phyloP scores from a whole-genome alignment of 2,113 vertebrate genomes.

The Meriones unguiculatus region DNA sequence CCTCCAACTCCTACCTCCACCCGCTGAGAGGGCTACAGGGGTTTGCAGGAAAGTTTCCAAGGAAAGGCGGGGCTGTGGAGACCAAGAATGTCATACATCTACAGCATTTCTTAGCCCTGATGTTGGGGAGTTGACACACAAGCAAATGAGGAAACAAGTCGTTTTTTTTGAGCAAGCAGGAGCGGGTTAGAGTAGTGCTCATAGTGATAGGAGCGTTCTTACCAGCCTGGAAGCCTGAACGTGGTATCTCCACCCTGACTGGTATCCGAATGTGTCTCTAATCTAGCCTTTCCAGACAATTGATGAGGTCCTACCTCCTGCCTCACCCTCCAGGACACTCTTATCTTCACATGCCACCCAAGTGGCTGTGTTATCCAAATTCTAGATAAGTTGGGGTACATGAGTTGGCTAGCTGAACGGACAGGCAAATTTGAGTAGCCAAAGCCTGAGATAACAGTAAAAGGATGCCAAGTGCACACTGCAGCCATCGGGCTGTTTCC shows the following conservation, averaged over 20 bases:
- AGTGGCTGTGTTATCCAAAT: not conserved
- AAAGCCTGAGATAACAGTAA: not conserved
- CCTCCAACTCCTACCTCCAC: not conserved
- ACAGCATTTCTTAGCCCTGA: not conserved
- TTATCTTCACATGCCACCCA: not conserved
- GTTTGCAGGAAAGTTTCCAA: not conserved
- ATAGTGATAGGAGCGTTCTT: not conserved
- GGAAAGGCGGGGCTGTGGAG: not conserved
- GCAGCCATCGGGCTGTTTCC: not conserved
- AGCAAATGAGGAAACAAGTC: not conserved
- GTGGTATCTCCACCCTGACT: not conserved
- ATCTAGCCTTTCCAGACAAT: not conserved
- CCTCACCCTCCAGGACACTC: not conserved
- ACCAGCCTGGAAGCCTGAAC: not conserved
- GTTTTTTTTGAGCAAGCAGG: not conserved
- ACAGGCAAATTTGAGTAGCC: constrained; percentile 1
- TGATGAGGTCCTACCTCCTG: not conserved
- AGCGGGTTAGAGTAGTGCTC: not conserved
- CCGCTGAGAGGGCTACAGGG: not conserved
- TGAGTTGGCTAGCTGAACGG: not conserved
- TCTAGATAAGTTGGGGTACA: not conserved
- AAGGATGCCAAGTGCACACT: not conserved
- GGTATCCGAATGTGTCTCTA: not conserved
- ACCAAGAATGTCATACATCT: not conserved
- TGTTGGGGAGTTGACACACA: not conserved